Evolutionary conservation across 2,888 invertebrate species (phyloP), one percentile per base, ranked within the genome.

Genomic region (Heliconius erato): DNA sequence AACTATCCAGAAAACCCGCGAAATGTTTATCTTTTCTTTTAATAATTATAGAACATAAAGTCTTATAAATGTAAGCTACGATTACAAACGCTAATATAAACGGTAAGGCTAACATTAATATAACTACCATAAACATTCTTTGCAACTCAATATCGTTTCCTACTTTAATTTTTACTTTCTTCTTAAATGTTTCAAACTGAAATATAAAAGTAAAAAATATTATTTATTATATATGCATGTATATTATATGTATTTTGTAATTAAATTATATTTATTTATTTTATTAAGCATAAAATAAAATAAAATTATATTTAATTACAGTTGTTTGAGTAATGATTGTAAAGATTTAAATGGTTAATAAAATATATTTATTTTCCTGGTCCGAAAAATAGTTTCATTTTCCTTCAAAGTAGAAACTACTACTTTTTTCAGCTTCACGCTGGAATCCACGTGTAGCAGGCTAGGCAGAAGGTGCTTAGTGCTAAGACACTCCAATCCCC

Each of bases 1-100:
- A 93, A 69, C 96, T 96, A 63, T 95, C 92, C 35, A 97, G 89
- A 28, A 96, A 92, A 35, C 94, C 93, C 6, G 90, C 92, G 85
- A 95, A 97, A 82, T 92, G 88, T 67, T 91, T 89, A 72, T 93
- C 93, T 81, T 87, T 89, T 81, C 85, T 86, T 83, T 87, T 90
- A 59, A 92, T 92, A 4, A 90, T 83, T n/a, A 90, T 83, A 23
- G 87, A 90, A 88, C 92, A 92, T 26, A 91, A 4, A 3, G 88
- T 81, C 86, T 92, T 93, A 82, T 91, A 92, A 23, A 88, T 35
- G 32, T 88, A 86, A 14, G 90, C 90, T 82, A 89, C 44, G 32
- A 87, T 40, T 71, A 91, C 59, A 44, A 91, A 82, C 12, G 86
- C 74, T 74, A 86, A 65, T 40, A 91, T 40, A 9, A 90, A 49